These are phyloP conservation scores for Regulus satrapa DNA, from an alignment of 2,113 vertebrate genomes.

Conservation along the genomic window DNA sequence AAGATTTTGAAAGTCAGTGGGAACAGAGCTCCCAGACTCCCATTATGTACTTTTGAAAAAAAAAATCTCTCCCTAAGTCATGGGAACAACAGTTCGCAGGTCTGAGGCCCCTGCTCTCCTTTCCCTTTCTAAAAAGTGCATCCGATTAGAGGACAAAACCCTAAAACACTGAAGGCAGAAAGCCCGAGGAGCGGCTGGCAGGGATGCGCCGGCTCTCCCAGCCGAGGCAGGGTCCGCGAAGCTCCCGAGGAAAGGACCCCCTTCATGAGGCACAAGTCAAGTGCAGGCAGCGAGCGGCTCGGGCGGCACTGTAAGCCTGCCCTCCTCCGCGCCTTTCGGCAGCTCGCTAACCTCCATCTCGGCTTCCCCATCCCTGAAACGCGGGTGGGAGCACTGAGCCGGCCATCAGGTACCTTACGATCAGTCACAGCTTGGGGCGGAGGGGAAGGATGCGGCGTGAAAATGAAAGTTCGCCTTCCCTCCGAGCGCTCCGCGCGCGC, in stretches of 20 bases:
- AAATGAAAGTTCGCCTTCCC: conserved; percentile 28
- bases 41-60: neutral
- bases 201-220: neutral
- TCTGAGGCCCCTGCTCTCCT: neutral
- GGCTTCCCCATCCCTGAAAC: neutral
- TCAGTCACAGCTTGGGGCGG: neutral
- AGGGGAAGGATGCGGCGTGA: neutral
- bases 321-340: neutral
- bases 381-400: neutral
- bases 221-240: neutral
- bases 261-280: conserved; percentile 17
- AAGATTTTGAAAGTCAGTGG: conserved; percentile 8
- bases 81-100: neutral
- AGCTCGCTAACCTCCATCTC: neutral
- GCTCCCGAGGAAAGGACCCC: neutral
- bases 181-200: neutral
- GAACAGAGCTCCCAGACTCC: neutral
- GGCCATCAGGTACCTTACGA: neutral
- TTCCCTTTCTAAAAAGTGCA: neutral
- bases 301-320: neutral
- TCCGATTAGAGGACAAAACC: neutral
- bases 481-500: neutral
- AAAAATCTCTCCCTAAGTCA: conserved; percentile 2
- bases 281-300: neutral
- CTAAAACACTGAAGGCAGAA: neutral